A percentile compares a stretch with the other conserved stretches of the same genome.
Conservation (phyloP, 2,113 vertebrate genomes). For the Rhegmatorhina hoffmannsi region DNA sequence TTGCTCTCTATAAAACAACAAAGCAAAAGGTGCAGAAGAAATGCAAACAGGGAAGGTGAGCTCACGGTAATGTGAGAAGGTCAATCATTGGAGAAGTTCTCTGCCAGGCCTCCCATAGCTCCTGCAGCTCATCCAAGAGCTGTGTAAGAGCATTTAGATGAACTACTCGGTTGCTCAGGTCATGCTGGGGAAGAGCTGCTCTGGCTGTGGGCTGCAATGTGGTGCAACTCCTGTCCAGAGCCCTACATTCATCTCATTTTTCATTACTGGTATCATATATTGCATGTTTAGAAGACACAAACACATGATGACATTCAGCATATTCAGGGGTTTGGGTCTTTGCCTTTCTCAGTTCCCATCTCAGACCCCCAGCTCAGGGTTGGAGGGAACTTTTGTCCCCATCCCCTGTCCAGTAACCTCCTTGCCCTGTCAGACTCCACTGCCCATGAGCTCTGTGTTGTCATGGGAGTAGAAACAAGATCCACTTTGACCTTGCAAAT, state of each 20-base stretch:
- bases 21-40: background rate
- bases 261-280: background rate
- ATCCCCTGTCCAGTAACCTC: background rate
- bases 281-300: background rate
- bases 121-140: background rate
- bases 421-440: background rate
- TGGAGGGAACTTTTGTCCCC: background rate
- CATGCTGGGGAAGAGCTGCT: background rate
- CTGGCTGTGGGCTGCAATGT: background rate
- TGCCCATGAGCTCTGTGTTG: background rate
- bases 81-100: background rate
- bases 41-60: background rate
- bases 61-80: background rate
- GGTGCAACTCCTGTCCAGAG: background rate
- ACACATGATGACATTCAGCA: background rate
- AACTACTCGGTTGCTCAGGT: background rate
- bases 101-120: background rate
- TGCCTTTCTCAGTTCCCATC: background rate
- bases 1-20: slow-evolving; percentile 24
- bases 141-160: background rate
- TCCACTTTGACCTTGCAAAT: background rate
- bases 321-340: background rate
- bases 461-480: background rate
- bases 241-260: background rate
- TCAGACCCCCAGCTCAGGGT: background rate